A percentile compares a stretch with the other conserved stretches of the same genome.
These are phyloP conservation scores for Cheilosia vulpina DNA, from an alignment of 2,888 invertebrate species.

Conservation along the genomic window DNA sequence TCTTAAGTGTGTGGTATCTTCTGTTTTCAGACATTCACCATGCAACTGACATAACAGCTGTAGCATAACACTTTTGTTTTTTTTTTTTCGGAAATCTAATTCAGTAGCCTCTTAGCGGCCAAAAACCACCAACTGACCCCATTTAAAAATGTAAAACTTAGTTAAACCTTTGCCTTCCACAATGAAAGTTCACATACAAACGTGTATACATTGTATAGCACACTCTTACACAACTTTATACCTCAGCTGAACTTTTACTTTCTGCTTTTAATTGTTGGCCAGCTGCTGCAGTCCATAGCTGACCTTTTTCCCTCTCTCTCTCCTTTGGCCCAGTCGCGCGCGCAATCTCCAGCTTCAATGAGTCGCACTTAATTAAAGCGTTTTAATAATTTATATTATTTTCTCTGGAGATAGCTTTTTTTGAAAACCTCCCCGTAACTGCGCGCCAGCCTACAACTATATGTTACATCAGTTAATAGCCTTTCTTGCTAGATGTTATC, in stretches of 20 bases:
- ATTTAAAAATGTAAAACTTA: constrained; percentile 18
- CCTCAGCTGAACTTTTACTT: constrained; percentile 65
- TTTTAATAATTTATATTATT: constrained; percentile 60
- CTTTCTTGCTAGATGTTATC: constrained; percentile 60
- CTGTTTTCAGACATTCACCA: neutral
- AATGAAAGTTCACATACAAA: constrained; percentile 45
- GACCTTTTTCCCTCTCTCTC: constrained; percentile 58
- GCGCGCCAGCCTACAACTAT: constrained; percentile 16
- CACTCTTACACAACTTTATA: constrained; percentile 49
- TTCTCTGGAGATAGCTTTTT: constrained; percentile 29
- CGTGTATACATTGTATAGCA: neutral
- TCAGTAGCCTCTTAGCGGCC: constrained; percentile 18
- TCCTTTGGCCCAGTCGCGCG: neutral
- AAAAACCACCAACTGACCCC: constrained; percentile 39
- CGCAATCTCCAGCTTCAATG: constrained; percentile 33
- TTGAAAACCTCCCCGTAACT: constrained; percentile 34
- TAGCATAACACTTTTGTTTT: constrained; percentile 3
- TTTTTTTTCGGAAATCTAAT: constrained; percentile 2
- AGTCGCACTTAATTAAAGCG: constrained; percentile 64
- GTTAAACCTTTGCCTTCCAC: constrained; percentile 59
- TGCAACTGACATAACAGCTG: constrained; percentile 6
- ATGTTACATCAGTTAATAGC: constrained; percentile 70
- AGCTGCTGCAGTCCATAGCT: constrained; percentile 24
- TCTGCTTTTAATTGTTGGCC: constrained; percentile 60
- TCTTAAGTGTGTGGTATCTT: neutral